These are phyloP conservation scores for Terrapene triunguis DNA, from an alignment of 2,113 vertebrate species.

Conservation along the genomic window DNA sequence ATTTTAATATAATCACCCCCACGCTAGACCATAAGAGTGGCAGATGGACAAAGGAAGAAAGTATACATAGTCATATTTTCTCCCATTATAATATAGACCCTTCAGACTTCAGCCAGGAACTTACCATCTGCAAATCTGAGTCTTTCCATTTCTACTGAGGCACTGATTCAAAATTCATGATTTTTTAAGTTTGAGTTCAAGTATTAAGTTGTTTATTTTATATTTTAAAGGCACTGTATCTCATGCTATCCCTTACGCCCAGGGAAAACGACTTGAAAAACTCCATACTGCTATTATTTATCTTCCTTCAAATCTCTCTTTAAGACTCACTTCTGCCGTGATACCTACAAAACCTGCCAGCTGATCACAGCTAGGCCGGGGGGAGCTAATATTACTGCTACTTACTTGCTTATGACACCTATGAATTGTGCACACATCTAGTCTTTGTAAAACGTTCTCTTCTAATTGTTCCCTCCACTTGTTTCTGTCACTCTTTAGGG, in stretches of 20 bases:
- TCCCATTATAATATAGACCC: constrained; percentile 67
- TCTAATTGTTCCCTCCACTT: constrained; percentile 37
- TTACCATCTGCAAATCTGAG: constrained; percentile 77
- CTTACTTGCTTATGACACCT: not conserved
- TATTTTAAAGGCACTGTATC: constrained; percentile 51
- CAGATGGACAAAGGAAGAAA: constrained; percentile 80
- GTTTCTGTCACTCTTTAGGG: not conserved
- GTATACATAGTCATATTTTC: constrained; percentile 75
- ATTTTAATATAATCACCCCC: constrained; percentile 70
- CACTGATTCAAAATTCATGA: constrained; percentile 71
- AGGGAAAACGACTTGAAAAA: constrained; percentile 55
- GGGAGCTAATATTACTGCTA: constrained; percentile 16
- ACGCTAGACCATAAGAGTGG: constrained; percentile 68
- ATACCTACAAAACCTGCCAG: constrained; percentile 40
- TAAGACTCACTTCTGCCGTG: not conserved
- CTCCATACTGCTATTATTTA: not conserved
- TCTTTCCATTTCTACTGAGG: constrained; percentile 73
- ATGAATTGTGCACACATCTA: constrained; percentile 42
- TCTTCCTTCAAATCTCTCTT: not conserved
- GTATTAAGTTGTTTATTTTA: constrained; percentile 43
- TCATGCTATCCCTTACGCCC: not conserved
- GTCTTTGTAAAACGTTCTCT: constrained; percentile 49
- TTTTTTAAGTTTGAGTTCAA: constrained; percentile 60
- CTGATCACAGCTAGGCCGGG: constrained; percentile 13
- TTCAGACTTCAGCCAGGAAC: constrained; percentile 70